A percentile compares a stretch with the other conserved stretches of the same genome.
Evolutionary conservation across 2,888 invertebrate genomes (phyloP).

Genomic region (Megastigmus dorsalis): DNA sequence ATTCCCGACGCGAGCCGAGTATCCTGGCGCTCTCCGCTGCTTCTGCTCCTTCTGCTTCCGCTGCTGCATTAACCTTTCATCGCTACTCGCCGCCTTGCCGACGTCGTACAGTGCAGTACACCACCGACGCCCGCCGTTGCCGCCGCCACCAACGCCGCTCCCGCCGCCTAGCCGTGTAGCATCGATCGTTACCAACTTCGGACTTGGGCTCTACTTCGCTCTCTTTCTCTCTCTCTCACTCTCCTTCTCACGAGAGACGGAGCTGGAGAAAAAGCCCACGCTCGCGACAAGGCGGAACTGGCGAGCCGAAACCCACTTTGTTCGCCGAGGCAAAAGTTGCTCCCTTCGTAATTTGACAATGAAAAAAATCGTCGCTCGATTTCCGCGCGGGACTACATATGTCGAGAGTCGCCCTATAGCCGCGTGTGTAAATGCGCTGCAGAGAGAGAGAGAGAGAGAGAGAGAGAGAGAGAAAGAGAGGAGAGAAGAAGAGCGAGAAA

Average conservation of each 20-base stretch:
- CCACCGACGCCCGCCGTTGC: conserved; percentile 39
- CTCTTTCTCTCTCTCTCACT: not conserved
- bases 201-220: not conserved
- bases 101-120: too few relatives aligned
- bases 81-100: conserved; percentile 54
- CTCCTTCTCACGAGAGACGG: not conserved
- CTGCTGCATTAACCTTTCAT: conserved; percentile 67
- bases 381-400: too few relatives aligned
- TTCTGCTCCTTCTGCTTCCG: too few relatives aligned
- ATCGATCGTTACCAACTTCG: conserved; percentile 66
- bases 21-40: too few relatives aligned
- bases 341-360: not conserved
- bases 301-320: conserved; percentile 40
- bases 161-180: conserved; percentile 55
- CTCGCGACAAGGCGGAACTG: conserved; percentile 14
- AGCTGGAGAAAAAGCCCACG: not conserved
- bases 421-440: too few relatives aligned
- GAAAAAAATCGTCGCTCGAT: not conserved
- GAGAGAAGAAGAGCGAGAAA: too few relatives aligned
- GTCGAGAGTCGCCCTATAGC: too few relatives aligned
- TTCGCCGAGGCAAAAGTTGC: conserved; percentile 7
- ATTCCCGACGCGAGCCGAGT: conserved; percentile 62
- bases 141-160: conserved; percentile 67
- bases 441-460: too few relatives aligned
- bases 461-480: too few relatives aligned